A percentile compares a stretch with the other conserved stretches of the same genome.
Evolutionary conservation across 2,888 invertebrate genomes (phyloP).

Genomic region (Neria commutata): DNA sequence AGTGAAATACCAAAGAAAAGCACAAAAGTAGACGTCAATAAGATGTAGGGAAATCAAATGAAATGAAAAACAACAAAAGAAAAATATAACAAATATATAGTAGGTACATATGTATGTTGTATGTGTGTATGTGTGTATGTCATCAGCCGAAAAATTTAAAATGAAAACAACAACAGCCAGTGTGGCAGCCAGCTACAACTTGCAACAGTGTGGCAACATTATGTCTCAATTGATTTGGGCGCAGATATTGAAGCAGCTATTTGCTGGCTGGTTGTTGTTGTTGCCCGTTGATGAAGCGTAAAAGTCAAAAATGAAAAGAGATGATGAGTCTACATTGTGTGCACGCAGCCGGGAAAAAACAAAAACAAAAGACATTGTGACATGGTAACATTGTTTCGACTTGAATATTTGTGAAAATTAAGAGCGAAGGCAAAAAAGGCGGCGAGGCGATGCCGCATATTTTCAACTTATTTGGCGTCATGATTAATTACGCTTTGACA

Average conservation of each 20-base stretch:
- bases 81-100: background rate
- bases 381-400: background rate
- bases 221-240: slow-evolving; percentile 22
- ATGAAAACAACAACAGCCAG: slow-evolving; percentile 4
- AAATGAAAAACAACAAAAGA: background rate
- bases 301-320: background rate
- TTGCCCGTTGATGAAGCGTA: background rate
- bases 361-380: slow-evolving; percentile 3
- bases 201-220: no score
- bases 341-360: slow-evolving; percentile 8
- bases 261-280: background rate
- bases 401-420: background rate
- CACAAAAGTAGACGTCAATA: background rate
- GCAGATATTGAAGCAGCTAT: background rate
- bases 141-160: slow-evolving; percentile 6
- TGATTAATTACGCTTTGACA: slow-evolving; percentile 28
- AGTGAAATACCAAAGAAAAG: background rate
- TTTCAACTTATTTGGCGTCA: slow-evolving; percentile 18
- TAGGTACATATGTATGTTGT: background rate
- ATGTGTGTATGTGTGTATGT: no score
- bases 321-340: background rate
- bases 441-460: no score
- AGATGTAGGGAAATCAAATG: background rate
- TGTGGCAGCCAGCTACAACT: background rate
- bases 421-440: background rate